phyloP scores from a whole-genome alignment of 1,140 invertebrate species.

The Atta colombica region DNA sequence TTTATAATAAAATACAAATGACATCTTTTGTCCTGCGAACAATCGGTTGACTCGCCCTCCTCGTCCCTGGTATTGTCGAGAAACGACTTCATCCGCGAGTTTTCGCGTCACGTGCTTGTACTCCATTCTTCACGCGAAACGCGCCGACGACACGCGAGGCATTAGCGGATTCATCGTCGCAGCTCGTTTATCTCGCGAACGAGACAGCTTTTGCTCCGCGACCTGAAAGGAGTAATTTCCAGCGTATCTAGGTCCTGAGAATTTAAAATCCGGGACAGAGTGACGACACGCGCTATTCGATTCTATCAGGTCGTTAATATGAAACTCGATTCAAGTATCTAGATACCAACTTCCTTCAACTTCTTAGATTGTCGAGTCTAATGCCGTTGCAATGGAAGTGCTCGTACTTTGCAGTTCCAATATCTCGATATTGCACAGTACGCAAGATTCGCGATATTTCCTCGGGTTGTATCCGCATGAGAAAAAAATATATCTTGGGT shows the following conservation, averaged over 20 bases:
- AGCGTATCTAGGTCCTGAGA: neutral
- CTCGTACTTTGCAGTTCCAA: neutral
- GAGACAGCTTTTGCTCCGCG: conserved; percentile 52
- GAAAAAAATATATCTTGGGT: neutral
- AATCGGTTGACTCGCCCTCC: neutral
- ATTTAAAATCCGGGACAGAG: conserved; percentile 24
- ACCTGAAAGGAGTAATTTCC: conserved; percentile 55
- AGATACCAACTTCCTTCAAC: neutral
- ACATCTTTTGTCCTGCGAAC: neutral
- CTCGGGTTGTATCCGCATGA: neutral
- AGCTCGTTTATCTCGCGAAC: conserved; percentile 54
- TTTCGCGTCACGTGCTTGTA: conserved; percentile 44
- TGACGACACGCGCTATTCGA: conserved; percentile 16
- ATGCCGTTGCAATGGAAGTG: neutral
- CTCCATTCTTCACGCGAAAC: conserved; percentile 49
- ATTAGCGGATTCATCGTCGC: conserved; percentile 58
- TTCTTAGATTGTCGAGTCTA: neutral
- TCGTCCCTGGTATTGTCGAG: neutral
- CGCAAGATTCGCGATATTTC: neutral
- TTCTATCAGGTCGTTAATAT: conserved; percentile 28
- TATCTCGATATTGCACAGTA: neutral
- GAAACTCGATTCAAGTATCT: neutral
- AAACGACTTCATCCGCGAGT: conserved; percentile 19
- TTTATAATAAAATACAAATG: neutral
- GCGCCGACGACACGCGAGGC: conserved; percentile 31